Percentiles rank a stretch among this genome's conserved stretches.
phyloP scores from a whole-genome alignment of 2,888 invertebrate species.

The Eubasilissa splendida region DNA sequence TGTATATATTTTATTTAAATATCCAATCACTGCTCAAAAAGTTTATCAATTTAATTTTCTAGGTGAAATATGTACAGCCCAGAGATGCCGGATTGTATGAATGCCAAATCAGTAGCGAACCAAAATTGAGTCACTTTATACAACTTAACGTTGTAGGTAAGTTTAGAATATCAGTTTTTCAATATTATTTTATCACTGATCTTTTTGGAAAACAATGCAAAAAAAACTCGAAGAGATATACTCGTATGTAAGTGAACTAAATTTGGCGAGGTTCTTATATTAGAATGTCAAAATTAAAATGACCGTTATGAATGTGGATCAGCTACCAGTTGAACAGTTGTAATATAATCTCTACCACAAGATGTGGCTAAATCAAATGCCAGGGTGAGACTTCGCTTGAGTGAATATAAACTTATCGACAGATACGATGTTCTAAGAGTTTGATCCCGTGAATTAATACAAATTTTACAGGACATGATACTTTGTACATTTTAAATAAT shows the following conservation, averaged over 20 bases:
- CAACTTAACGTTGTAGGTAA: constrained; percentile 91
- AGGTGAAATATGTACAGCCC: constrained; percentile 91
- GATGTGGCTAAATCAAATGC: no score
- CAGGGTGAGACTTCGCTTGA: no score
- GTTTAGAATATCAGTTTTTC: constrained; percentile 61
- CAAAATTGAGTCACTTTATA: constrained; percentile 93
- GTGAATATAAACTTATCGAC: no score
- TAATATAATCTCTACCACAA: no score
- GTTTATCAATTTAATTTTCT: constrained; percentile 65
- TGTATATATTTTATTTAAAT: no score
- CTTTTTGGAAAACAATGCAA: not conserved
- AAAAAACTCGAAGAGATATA: not conserved
- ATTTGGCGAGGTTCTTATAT: not conserved
- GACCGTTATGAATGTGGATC: not conserved
- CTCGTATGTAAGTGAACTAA: not conserved
- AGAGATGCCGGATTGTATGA: constrained; percentile 93
- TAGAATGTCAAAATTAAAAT: not conserved
- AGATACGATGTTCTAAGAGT: no score
- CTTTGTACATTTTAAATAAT: no score
- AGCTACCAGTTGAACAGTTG: no score
- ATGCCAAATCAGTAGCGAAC: constrained; percentile 95
- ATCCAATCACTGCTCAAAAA: no score
- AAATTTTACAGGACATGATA: no score
- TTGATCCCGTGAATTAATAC: no score
- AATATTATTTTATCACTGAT: not conserved